These are phyloP conservation scores for Elanoides forficatus DNA, from an alignment of 2,113 vertebrate genomes.

Conservation along the genomic window DNA sequence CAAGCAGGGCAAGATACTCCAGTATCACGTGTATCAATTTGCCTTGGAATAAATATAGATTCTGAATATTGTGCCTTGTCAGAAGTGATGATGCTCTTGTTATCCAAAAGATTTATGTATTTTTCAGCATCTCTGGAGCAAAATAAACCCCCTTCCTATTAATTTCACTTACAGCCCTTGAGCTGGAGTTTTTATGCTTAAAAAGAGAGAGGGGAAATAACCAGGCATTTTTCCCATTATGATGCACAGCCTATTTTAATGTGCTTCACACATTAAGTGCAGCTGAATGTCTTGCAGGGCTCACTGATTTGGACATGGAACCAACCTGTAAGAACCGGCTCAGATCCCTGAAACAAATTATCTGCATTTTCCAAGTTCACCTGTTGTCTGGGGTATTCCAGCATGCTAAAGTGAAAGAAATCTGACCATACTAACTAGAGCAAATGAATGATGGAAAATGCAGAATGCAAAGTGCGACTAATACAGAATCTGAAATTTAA, in stretches of 20 bases:
- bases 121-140: neutral
- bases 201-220: neutral
- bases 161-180: neutral
- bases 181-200: neutral
- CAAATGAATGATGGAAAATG: neutral
- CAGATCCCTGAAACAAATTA: neutral
- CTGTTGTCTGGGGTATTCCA: neutral
- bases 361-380: neutral
- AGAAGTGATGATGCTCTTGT: neutral
- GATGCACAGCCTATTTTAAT: neutral
- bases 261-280: neutral
- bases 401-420: neutral
- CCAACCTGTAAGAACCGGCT: neutral
- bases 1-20: neutral
- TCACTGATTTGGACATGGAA: neutral
- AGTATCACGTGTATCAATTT: neutral
- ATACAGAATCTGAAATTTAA: neutral
- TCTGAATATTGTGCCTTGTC: neutral
- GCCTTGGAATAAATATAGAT: neutral
- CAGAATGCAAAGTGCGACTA: neutral
- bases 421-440: neutral
- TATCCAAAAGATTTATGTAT: neutral
- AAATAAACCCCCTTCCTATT: neutral
- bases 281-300: neutral
- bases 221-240: neutral